Conservation (phyloP, 2,797 vertebrate species). For the Myotis myotis region DNA sequence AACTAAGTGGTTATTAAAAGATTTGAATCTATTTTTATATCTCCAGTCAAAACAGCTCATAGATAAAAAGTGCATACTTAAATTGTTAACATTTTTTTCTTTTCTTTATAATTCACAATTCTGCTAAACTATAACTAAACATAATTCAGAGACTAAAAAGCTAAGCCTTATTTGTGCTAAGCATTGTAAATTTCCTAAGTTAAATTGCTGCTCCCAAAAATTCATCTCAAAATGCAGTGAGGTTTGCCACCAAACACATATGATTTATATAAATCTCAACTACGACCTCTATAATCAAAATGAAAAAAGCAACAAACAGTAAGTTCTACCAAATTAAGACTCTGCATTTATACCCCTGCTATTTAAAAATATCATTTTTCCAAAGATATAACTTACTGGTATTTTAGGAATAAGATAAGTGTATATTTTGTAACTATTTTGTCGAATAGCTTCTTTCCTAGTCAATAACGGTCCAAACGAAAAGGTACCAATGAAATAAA, state of each 20-base stretch:
- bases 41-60: constrained; percentile 12
- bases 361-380: constrained; percentile 55
- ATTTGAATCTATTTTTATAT: constrained; percentile 62
- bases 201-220: constrained; percentile 59
- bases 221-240: background rate
- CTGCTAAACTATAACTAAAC: constrained; percentile 68
- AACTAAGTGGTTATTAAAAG: constrained; percentile 10
- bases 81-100: constrained; percentile 16
- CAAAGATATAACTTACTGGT: background rate
- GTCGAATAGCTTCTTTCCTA: background rate
- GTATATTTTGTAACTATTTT: background rate
- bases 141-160: constrained; percentile 64
- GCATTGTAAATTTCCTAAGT: constrained; percentile 60
- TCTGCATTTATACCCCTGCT: constrained; percentile 26
- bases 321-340: constrained; percentile 54
- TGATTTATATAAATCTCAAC: constrained; percentile 56
- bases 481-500: background rate
- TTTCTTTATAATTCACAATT: constrained; percentile 47
- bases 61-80: constrained; percentile 43
- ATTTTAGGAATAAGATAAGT: background rate
- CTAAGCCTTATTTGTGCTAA: constrained; percentile 56
- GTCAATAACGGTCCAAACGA: background rate
- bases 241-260: constrained; percentile 20
- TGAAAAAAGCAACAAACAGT: background rate
- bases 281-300: constrained; percentile 28